phyloP scores from a whole-genome alignment of 2,113 vertebrate species.

The Furnarius figulus region DNA sequence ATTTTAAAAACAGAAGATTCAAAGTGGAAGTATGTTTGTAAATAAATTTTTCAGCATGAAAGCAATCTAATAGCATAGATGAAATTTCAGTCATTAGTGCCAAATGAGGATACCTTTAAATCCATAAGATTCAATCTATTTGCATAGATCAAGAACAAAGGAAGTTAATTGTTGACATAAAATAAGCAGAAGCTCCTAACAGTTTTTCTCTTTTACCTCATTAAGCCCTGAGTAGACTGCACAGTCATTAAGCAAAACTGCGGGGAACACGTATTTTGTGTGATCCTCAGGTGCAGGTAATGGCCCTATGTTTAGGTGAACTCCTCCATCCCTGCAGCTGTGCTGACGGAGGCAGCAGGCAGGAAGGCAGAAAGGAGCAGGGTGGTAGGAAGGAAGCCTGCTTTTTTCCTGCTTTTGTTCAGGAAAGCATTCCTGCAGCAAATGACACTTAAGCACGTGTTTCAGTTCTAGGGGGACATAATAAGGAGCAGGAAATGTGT shows the following conservation, averaged over 20 bases:
- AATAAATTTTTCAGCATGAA: background rate
- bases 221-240: conserved; percentile 45
- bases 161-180: conserved; percentile 43
- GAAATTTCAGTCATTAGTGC: background rate
- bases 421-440: background rate
- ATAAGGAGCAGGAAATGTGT: background rate
- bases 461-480: background rate
- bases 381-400: background rate
- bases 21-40: background rate
- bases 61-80: background rate
- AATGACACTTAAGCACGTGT: background rate
- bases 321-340: background rate
- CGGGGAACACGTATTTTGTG: conserved; percentile 11
- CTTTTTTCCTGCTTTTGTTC: background rate
- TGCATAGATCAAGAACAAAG: background rate
- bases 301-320: background rate
- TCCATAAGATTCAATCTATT: background rate
- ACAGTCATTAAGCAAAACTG: conserved; percentile 5
- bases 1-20: background rate
- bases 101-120: background rate
- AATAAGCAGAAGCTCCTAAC: conserved; percentile 1
- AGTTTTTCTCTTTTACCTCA: conserved; percentile 56
- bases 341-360: background rate
- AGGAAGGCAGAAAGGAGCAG: background rate
- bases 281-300: conserved; percentile 12